A percentile compares a stretch with the other conserved stretches of the same genome.
phyloP scores from a whole-genome alignment of 2,797 vertebrate genomes.

The Gallinago stenura region DNA sequence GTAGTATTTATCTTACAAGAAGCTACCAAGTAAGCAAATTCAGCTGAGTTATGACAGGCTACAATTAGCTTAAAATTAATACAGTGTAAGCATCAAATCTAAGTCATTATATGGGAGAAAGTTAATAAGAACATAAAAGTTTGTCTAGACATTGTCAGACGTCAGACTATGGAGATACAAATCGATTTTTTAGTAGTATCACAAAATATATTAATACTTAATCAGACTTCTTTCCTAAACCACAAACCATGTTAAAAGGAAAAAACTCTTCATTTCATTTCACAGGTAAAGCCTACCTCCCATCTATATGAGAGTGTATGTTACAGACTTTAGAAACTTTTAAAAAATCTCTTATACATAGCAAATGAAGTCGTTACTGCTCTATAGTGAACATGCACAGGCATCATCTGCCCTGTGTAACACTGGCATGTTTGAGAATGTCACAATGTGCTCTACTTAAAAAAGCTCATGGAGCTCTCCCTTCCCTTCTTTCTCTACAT shows the following conservation, averaged over 20 bases:
- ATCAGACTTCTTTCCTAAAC: background rate
- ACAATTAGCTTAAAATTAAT: background rate
- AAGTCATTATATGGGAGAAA: background rate
- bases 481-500: background rate
- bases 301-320: background rate
- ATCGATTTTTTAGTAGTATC: background rate
- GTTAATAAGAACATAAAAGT: background rate
- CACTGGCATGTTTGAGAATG: background rate
- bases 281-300: background rate
- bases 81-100: background rate
- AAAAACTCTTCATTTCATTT: background rate
- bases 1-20: background rate
- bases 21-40: background rate
- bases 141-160: slow-evolving; percentile 23
- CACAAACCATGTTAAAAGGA: background rate
- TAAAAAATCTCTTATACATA: background rate
- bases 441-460: background rate
- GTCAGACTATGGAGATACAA: background rate
- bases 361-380: background rate
- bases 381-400: background rate
- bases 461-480: background rate
- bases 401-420: background rate
- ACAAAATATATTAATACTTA: background rate
- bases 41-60: background rate
- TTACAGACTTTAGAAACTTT: background rate